Conservation (phyloP, 2,797 vertebrate species). For the Pterois miles region DNA sequence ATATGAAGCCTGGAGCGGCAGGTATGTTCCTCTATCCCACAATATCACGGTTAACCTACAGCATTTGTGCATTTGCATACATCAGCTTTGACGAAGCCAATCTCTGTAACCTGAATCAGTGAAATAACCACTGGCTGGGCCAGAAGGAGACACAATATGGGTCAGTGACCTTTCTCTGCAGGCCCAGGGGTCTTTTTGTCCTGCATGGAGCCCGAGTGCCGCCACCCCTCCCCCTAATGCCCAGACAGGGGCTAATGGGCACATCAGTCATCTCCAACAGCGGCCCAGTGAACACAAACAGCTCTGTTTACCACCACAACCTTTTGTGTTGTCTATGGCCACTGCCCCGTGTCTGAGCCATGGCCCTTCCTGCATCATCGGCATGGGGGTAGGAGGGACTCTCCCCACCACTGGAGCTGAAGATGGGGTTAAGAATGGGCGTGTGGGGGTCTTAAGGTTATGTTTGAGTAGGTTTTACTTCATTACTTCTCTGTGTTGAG, state of each 20-base stretch:
- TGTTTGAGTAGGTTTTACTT: constrained; percentile 48
- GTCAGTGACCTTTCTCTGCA: constrained; percentile 77
- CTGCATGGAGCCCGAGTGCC: constrained; percentile 39
- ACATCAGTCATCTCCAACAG: constrained; percentile 79
- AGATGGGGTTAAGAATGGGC: constrained; percentile 37
- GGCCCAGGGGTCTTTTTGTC: constrained; percentile 72
- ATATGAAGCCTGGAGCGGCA: constrained; percentile 28
- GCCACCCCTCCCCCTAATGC: constrained; percentile 50
- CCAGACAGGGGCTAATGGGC: constrained; percentile 72
- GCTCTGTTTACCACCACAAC: constrained; percentile 74
- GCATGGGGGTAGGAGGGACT: constrained; percentile 29
- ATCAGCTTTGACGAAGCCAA: constrained; percentile 61
- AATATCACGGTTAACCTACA: constrained; percentile 33
- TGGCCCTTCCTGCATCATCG: constrained; percentile 59
- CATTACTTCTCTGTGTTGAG: constrained; percentile 34
- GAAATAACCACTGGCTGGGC: constrained; percentile 59
- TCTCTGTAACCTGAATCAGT: constrained; percentile 59
- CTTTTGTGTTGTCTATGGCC: constrained; percentile 75
- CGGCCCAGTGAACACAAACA: constrained; percentile 77
- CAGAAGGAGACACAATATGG: constrained; percentile 71
- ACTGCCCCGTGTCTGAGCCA: constrained; percentile 62
- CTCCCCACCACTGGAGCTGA: constrained; percentile 19
- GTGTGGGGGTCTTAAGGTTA: constrained; percentile 32
- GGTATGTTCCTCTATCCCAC: constrained; percentile 27
- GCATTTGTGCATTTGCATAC: constrained; percentile 55